Percentiles rank a stretch among this genome's conserved stretches.
phyloP scores from a whole-genome alignment of 2,113 vertebrate genomes.

The Hippocampus abdominalis region DNA sequence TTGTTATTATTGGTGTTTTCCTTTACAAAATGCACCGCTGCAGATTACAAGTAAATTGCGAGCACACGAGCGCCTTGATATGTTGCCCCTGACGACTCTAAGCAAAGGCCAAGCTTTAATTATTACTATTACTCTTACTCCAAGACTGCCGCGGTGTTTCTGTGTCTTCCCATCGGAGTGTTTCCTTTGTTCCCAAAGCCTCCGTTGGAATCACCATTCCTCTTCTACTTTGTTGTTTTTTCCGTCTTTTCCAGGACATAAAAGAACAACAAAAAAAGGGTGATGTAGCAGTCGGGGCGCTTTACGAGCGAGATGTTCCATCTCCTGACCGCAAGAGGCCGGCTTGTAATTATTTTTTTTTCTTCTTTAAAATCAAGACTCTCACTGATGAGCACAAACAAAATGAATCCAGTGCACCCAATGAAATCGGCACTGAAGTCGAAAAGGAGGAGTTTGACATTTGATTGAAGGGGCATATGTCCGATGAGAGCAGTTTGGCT shows the following conservation, averaged over 20 bases:
- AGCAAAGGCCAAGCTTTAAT: neutral
- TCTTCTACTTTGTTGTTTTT: slow-evolving; percentile 22
- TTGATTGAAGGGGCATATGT: neutral
- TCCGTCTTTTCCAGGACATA: slow-evolving; percentile 31
- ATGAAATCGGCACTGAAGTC: neutral
- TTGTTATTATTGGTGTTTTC: neutral
- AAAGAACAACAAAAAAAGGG: slow-evolving; percentile 64
- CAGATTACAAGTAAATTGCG: no score
- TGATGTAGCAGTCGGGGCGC: slow-evolving; percentile 18
- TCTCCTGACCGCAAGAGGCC: neutral
- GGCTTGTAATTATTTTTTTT: neutral
- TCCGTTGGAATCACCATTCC: slow-evolving; percentile 57
- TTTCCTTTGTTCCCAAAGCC: slow-evolving; percentile 35
- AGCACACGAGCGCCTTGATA: no score
- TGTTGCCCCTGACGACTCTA: no score
- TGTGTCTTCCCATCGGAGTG: neutral
- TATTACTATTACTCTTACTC: neutral
- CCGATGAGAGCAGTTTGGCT: no score
- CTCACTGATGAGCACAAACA: neutral
- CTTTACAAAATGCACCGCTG: no score
- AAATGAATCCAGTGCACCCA: neutral
- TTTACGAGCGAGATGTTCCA: slow-evolving; percentile 46
- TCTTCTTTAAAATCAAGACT: neutral
- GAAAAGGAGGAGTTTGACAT: neutral
- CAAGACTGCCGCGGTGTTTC: neutral